Conservation (phyloP, 2,888 invertebrate genomes). For the Caenorhabditis parvicauda region DNA sequence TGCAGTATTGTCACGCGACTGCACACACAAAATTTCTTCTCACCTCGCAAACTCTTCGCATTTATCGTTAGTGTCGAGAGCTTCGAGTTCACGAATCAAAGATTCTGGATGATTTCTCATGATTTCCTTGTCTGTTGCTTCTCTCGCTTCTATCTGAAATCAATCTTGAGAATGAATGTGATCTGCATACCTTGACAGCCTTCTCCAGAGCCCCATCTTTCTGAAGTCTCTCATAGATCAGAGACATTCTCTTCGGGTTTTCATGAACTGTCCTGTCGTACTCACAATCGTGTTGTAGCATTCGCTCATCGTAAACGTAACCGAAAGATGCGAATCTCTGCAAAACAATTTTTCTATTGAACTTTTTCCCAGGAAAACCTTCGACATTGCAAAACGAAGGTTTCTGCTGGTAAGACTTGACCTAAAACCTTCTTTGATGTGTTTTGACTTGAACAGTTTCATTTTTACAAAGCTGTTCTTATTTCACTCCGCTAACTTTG, state of each 20-base stretch:
- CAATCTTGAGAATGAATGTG: neutral
- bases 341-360: too few relatives aligned
- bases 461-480: too few relatives aligned
- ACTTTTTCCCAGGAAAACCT: too few relatives aligned
- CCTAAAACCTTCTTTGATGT: too few relatives aligned
- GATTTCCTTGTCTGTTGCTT: conserved; percentile 43
- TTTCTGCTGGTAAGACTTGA: too few relatives aligned
- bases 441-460: too few relatives aligned
- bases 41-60: neutral
- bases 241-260: conserved; percentile 41
- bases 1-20: neutral
- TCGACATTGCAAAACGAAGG: too few relatives aligned
- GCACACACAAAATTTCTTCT: neutral
- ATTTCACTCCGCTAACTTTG: too few relatives aligned
- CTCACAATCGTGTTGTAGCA: conserved; percentile 44
- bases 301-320: conserved; percentile 46
- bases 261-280: conserved; percentile 47
- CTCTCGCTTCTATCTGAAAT: conserved; percentile 37
- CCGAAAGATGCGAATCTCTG: too few relatives aligned
- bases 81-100: conserved; percentile 29
- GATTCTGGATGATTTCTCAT: conserved; percentile 35
- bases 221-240: conserved; percentile 39
- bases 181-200: conserved; percentile 25
- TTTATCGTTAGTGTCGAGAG: conserved; percentile 20
- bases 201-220: conserved; percentile 30